These are phyloP conservation scores for Hedya salicella DNA, from an alignment of 2,888 invertebrate genomes.

Conservation along the genomic window DNA sequence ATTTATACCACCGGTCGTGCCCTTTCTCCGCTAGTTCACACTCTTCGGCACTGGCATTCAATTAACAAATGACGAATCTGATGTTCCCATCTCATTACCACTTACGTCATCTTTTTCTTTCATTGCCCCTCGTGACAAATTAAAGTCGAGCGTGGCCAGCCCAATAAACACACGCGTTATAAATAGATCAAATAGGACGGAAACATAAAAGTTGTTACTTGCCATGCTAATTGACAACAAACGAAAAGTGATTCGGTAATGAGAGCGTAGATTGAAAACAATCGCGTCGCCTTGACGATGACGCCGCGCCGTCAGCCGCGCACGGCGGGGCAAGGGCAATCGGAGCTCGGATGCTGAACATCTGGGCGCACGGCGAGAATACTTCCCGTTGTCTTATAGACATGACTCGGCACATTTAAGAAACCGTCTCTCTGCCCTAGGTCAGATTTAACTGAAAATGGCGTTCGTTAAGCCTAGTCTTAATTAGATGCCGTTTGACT, in stretches of 20 bases:
- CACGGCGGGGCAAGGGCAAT: background rate
- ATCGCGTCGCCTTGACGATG: background rate
- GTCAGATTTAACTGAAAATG: no score
- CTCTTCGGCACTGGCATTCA: background rate
- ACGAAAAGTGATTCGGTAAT: constrained; percentile 17
- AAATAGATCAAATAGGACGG: constrained; percentile 6
- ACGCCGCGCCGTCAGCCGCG: background rate
- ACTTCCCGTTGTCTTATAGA: no score
- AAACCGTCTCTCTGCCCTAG: no score
- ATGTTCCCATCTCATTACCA: background rate
- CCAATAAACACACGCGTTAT: constrained; percentile 12
- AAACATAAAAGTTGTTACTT: background rate
- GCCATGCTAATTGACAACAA: constrained; percentile 21
- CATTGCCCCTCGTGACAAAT: constrained; percentile 8
- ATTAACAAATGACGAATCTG: background rate
- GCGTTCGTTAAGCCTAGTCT: no score
- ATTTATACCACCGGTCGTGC: background rate
- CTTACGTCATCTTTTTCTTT: no score
- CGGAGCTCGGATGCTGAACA: no score
- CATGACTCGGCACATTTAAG: no score
- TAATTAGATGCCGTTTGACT: no score
- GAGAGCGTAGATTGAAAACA: background rate
- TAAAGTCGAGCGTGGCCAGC: background rate
- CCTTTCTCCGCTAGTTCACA: background rate
- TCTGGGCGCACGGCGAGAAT: no score